Conservation (phyloP, 1,140 invertebrate genomes). For the Microplitis demolitor region DNA sequence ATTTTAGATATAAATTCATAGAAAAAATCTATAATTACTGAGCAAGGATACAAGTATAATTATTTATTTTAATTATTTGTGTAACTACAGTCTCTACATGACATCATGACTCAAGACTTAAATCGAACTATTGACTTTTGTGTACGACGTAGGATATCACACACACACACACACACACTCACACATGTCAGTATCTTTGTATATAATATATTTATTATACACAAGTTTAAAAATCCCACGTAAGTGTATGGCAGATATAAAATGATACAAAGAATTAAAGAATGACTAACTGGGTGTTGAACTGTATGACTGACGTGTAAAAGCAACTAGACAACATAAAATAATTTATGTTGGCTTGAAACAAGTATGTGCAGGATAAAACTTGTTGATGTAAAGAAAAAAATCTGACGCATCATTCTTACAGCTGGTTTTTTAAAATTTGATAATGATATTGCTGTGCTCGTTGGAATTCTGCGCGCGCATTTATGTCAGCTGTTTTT, state of each 20-base stretch:
- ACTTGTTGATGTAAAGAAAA: constrained; percentile 3
- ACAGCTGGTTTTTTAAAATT: too few species aligned
- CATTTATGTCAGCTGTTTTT: too few species aligned
- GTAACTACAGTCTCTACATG: not conserved
- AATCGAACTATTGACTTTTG: not conserved
- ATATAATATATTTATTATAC: too few species aligned
- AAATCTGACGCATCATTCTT: constrained; percentile 21
- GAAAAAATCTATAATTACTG: not conserved
- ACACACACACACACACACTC: constrained; percentile 19
- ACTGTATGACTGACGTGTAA: not conserved
- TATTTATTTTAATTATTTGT: too few species aligned
- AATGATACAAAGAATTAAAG: too few species aligned
- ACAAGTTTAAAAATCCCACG: too few species aligned
- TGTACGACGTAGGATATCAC: not conserved
- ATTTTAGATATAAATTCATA: not conserved
- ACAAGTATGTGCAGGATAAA: constrained; percentile 22
- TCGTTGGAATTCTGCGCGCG: too few species aligned
- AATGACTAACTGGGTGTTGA: constrained; percentile 14
- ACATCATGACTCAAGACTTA: not conserved
- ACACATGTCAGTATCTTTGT: not conserved
- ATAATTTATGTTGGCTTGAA: constrained; percentile 1
- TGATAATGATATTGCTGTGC: too few species aligned
- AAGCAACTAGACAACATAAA: constrained; percentile 29
- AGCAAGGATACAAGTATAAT: not conserved
- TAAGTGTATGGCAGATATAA: too few species aligned